Base-by-base conservation (phyloP, 2,797 vertebrate species). In the Cossypha polioptera region DNA sequence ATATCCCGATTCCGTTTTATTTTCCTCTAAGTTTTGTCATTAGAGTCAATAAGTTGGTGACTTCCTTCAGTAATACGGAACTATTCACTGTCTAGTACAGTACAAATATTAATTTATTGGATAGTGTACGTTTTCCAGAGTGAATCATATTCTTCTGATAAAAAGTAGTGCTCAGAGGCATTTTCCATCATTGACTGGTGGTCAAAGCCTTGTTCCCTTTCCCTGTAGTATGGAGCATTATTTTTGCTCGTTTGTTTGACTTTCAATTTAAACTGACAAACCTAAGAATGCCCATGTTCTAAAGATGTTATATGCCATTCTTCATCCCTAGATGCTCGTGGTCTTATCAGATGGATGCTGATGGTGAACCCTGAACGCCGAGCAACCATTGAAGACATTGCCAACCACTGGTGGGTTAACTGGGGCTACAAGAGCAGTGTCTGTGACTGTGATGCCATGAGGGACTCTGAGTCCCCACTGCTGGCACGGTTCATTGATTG, bases 401-500 rank as follows among this genome's bases (percentile, higher is more conserved):
- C 99, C 97, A 99, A 99, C 95, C 99, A 99, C 97, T 99, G 99
- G 99, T 99, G 99, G 99, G 99, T 99, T 57, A 99, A 99, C 98
- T 99, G 99, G 99, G 99, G 99, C 95, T 99, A 99, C 97, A 99
- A 99, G 96, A 99, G 98, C 97, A 99, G 99, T 24, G 99, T 99
- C 91, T 99, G 99, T 62, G 99, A 99, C 98, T 99, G 99, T 29
- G 99, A 99, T 77, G 97, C 98, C 92, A 98, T 99, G 87, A 98
- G 93, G 5, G 99, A 99, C 76, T 98, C 98, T 0, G 98, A 99
- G 96, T 99, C 99, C 29, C 99, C 99, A 0, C 98, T 99, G 97
- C 97, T 99, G 96, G 99, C 99, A 71, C 98, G 99, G 69, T 99
- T 99, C 95, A 99, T 99, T 50, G 99, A 99, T 95, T 99, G 99